A percentile compares a stretch with the other conserved stretches of the same genome.
These are phyloP conservation scores for Anhinga anhinga DNA, from an alignment of 2,113 vertebrate genomes.

Conservation along the genomic window DNA sequence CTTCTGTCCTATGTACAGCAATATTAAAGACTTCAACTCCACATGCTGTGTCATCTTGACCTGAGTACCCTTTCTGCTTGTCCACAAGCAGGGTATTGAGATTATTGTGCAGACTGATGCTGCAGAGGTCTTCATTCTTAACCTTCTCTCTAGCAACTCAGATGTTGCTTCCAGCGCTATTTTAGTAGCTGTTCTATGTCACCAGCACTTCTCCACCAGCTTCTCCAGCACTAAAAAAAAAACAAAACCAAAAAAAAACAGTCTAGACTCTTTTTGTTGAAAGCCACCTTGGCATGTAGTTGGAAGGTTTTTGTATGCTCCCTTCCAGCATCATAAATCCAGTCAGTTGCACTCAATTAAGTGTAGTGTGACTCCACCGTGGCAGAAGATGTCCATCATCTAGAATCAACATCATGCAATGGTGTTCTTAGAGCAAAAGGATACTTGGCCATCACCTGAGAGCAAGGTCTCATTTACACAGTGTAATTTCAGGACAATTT, in stretches of 20 bases:
- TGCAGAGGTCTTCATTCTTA: neutral
- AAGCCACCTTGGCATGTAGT: neutral
- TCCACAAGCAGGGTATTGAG: neutral
- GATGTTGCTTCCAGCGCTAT: neutral
- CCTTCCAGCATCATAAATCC: neutral
- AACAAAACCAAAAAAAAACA: no score
- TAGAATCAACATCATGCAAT: neutral
- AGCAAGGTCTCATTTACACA: neutral
- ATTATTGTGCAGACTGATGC: neutral
- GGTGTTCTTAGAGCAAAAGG: neutral
- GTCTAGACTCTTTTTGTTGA: neutral
- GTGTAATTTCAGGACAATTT: neutral
- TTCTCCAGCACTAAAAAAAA: neutral
- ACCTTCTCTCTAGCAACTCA: neutral
- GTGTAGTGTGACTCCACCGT: neutral
- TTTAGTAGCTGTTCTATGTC: neutral
- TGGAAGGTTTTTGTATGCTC: neutral
- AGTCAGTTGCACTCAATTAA: neutral
- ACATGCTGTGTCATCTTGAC: neutral
- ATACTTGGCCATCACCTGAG: neutral
- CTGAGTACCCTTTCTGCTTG: neutral
- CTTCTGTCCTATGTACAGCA: neutral
- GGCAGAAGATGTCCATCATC: neutral
- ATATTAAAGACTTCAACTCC: neutral
- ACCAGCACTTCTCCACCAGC: neutral